Evolutionary conservation across 2,113 vertebrate species (phyloP).

Genomic region (Rhineura floridana): DNA sequence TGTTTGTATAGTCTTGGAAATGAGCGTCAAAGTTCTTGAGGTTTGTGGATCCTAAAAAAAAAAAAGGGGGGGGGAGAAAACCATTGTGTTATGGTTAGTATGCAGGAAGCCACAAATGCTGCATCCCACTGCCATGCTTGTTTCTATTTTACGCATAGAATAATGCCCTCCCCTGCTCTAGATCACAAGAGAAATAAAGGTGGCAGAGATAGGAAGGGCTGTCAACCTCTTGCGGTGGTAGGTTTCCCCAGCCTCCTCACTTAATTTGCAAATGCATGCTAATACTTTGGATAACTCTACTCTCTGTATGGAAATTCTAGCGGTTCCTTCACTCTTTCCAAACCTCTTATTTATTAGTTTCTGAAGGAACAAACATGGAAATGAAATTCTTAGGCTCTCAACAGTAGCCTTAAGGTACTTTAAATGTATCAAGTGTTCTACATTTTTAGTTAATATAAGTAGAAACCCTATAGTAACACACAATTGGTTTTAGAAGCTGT

Average conservation of each 20-base stretch:
- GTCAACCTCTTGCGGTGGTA: background rate
- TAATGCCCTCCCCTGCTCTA: background rate
- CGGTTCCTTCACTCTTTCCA: background rate
- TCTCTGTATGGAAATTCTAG: background rate
- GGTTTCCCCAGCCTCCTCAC: background rate
- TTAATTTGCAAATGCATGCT: background rate
- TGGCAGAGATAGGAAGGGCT: background rate
- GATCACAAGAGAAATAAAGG: background rate
- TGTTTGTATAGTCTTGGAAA: conserved; percentile 98
- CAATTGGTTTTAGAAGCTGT: background rate
- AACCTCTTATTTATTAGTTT: background rate
- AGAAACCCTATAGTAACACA: background rate
- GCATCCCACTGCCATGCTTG: background rate
- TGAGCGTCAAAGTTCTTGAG: conserved; percentile 94
- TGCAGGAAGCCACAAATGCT: background rate
- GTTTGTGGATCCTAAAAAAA: conserved; percentile 88
- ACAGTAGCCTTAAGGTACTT: background rate
- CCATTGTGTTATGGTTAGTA: background rate
- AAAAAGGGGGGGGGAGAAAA: background rate
- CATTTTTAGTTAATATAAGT: background rate
- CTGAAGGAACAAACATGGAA: background rate
- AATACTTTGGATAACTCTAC: background rate
- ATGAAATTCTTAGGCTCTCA: background rate
- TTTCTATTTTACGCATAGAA: background rate
- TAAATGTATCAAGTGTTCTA: background rate